Percentiles rank a stretch among this genome's conserved stretches.
These are phyloP conservation scores for Phalloptychus januarius DNA, from an alignment of 2,797 vertebrate species.

Conservation along the genomic window DNA sequence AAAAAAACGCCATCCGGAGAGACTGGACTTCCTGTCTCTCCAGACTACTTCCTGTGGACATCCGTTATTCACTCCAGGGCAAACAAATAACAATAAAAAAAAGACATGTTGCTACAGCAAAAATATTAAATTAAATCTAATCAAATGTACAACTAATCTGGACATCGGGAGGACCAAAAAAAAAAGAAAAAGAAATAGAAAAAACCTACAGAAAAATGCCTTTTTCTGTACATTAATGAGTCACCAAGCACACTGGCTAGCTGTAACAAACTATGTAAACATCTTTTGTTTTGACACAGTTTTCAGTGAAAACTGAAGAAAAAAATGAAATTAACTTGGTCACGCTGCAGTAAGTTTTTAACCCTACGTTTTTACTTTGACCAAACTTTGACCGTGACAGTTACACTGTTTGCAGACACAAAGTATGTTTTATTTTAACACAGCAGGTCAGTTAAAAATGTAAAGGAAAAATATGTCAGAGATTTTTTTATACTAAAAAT, in stretches of 20 bases:
- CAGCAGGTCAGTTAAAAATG: conserved; percentile 40
- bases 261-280: conserved; percentile 84
- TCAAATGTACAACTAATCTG: conserved; percentile 42
- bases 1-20: conserved; percentile 86
- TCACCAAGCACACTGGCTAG: conserved; percentile 79
- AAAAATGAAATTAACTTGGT: conserved; percentile 69
- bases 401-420: conserved; percentile 55
- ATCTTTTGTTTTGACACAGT: conserved; percentile 71
- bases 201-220: conserved; percentile 60
- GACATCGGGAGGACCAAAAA: conserved; percentile 64
- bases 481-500: background rate
- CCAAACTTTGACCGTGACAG: conserved; percentile 41
- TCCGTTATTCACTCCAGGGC: conserved; percentile 51
- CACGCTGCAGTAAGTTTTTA: conserved; percentile 56
- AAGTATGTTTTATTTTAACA: conserved; percentile 47
- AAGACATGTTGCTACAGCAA: conserved; percentile 67
- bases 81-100: conserved; percentile 44
- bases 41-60: conserved; percentile 78
- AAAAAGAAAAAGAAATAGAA: conserved; percentile 37
- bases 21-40: conserved; percentile 89
- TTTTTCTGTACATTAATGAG: conserved; percentile 78
- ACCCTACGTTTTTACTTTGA: conserved; percentile 34
- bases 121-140: conserved; percentile 49
- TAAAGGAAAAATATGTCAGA: conserved; percentile 7
- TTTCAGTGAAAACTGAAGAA: conserved; percentile 74